A percentile compares a stretch with the other conserved stretches of the same genome.
These are phyloP conservation scores for Macrotus californicus DNA, from an alignment of 2,113 vertebrate species.

Conservation along the genomic window DNA sequence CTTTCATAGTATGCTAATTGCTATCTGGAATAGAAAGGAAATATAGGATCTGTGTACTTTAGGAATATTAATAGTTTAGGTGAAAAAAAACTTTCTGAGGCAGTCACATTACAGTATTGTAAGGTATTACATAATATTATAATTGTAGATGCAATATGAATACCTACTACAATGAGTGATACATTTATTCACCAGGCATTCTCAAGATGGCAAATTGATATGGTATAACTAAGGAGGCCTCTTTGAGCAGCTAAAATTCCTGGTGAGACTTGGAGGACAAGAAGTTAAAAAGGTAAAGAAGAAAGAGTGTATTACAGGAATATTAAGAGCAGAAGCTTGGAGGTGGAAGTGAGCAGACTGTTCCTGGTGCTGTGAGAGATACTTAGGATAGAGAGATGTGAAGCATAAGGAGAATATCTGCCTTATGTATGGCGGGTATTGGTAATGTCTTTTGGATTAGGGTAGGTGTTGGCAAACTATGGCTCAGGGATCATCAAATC, in stretches of 20 bases:
- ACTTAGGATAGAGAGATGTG: not conserved
- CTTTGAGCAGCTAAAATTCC: not conserved
- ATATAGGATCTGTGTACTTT: not conserved
- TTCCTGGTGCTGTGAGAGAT: not conserved
- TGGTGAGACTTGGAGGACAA: not conserved
- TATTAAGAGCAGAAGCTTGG: not conserved
- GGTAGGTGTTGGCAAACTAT: not conserved
- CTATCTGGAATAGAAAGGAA: not conserved
- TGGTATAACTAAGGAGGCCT: not conserved
- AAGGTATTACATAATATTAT: not conserved
- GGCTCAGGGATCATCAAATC: not conserved
- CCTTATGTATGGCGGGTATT: not conserved
- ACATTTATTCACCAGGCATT: not conserved
- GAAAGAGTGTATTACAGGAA: not conserved
- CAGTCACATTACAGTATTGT: not conserved
- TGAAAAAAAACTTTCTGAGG: conserved; percentile 12
- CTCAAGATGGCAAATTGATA: not conserved
- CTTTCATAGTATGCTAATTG: not conserved
- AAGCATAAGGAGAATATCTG: not conserved
- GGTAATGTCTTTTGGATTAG: not conserved
- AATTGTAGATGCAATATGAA: not conserved
- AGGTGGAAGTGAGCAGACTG: not conserved
- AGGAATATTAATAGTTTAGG: not conserved
- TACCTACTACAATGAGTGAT: not conserved
- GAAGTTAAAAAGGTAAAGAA: conserved; percentile 4